Conservation (phyloP, 2,113 vertebrate genomes). For the Prietella phreatophila region DNA sequence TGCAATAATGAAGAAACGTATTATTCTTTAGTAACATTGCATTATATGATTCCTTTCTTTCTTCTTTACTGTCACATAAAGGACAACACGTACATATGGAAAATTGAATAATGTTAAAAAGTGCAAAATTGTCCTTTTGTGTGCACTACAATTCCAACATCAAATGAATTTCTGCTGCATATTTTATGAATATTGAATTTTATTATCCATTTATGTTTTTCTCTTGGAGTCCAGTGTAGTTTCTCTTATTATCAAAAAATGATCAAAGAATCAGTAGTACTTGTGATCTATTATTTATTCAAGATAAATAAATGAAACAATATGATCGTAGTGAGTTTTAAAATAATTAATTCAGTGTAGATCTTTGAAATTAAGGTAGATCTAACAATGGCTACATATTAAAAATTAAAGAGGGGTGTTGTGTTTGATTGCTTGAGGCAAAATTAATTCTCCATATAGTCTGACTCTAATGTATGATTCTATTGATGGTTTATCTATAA, state of each 20-base stretch:
- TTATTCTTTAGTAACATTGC: neutral
- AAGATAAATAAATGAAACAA: neutral
- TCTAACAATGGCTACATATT: neutral
- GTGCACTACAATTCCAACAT: neutral
- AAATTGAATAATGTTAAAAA: neutral
- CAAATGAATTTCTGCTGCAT: neutral
- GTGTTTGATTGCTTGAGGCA: neutral
- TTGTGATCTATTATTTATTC: neutral
- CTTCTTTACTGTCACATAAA: neutral
- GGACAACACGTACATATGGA: neutral
- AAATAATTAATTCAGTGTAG: neutral
- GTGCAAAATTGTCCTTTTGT: neutral
- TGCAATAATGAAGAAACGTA: neutral
- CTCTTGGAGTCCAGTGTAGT: neutral
- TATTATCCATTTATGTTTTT: neutral
- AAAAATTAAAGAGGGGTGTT: neutral
- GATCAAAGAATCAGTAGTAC: neutral
- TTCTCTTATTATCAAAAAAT: neutral
- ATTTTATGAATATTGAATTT: neutral
- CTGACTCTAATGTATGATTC: neutral
- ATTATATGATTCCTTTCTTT: neutral
- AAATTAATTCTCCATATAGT: neutral
- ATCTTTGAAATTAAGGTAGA: neutral
- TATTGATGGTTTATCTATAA: neutral
- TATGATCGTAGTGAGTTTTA: neutral